Base-by-base conservation (phyloP, 2,888 invertebrate species). In the Xestia c-nigrum region DNA sequence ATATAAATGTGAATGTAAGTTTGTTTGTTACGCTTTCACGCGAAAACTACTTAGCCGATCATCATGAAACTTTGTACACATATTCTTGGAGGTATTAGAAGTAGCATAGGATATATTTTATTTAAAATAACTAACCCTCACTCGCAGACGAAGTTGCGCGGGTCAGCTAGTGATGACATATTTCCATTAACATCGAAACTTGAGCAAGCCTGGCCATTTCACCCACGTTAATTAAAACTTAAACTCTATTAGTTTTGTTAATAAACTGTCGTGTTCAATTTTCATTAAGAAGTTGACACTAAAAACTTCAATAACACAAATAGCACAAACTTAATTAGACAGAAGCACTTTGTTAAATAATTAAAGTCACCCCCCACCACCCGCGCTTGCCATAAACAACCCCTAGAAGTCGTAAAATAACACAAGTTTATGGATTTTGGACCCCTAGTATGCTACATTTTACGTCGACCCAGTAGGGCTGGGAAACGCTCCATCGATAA, bases 321-420 rank as follows among this genome's bases (percentile, higher is more conserved):
- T 84, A 87, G 84, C 85, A 64, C 64, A 70, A 86, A 86, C 85
- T 80, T 88, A 86, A 88, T 89, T 89, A 88, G 85, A 85, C 88
- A 88, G 88, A 84, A 72, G 88, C 85, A 88, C 79, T 88, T 88
- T 84, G 85, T 88, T 88, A 83, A 89, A 90, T 91, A 91, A 92
- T 92, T 91, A 91, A 91, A 89, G 85, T 88, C 84, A 81, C 82
- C 86, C 73, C 81, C 81, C 88, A 81, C 82, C 81, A 81, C 78
- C 85, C 87, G 87, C 77, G 73, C 76, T 80, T 86, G 76, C 76
- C 92, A 89, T 93, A 93, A 93, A 93, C 90, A 87, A 91, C 89
- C 92, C 91, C 90, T 90, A 89, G 85, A 90, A 92, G 91, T 92
- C 92, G 90, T 92, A 92, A 92, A 92, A 86, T 91, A 89, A 87